phyloP scores from a whole-genome alignment of 2,113 vertebrate genomes.

The Gyps fulvus region DNA sequence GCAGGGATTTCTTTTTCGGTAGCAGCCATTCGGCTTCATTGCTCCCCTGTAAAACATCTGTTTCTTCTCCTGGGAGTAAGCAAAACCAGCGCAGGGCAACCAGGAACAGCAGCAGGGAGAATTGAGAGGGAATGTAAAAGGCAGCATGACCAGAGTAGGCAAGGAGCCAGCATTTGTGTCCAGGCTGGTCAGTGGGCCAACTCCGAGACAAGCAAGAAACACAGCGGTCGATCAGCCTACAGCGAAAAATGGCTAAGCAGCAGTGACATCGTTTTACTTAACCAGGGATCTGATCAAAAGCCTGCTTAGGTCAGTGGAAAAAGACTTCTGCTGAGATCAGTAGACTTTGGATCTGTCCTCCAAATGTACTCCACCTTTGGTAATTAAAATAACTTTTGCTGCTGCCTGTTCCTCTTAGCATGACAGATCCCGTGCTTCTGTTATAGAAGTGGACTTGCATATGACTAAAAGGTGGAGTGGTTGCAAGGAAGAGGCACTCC shows the following conservation, averaged over 20 bases:
- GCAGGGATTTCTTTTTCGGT: neutral
- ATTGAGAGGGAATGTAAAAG: neutral
- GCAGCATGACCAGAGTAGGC: neutral
- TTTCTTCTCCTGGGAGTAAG: neutral
- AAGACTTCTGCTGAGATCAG: neutral
- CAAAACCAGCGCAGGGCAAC: neutral
- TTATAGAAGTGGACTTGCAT: neutral
- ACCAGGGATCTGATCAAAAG: neutral
- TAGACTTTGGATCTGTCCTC: neutral
- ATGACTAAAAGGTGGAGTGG: neutral
- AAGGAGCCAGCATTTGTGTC: neutral
- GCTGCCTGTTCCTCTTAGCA: neutral
- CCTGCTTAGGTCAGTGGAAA: neutral
- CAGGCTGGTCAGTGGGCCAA: neutral
- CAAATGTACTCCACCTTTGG: neutral
- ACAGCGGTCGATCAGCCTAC: accelerated
- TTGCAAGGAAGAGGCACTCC: neutral
- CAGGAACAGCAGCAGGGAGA: neutral
- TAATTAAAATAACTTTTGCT: neutral
- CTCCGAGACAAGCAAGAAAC: neutral
- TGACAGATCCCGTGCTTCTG: neutral
- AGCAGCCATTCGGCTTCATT: neutral
- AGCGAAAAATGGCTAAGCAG: neutral
- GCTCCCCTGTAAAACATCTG: neutral
- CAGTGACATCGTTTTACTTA: neutral